Evolutionary conservation across 1,140 invertebrate genomes (phyloP).

Genomic region (Paracyclopina nana): DNA sequence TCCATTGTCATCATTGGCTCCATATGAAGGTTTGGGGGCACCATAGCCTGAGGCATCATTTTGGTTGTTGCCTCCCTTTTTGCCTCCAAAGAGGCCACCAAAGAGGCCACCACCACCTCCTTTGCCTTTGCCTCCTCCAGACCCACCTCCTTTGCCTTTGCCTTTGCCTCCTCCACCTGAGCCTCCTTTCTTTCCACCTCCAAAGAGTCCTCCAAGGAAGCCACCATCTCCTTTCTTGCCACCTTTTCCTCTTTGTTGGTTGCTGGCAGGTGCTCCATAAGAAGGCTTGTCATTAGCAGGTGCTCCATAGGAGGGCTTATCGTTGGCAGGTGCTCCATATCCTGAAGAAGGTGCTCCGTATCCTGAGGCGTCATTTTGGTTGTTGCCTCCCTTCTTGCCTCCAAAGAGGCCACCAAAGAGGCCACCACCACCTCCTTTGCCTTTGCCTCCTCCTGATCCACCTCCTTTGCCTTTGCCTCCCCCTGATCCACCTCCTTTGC

Average conservation of each 20-base stretch:
- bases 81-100: no score
- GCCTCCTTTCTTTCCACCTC: not conserved
- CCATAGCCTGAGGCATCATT: constrained; percentile 1
- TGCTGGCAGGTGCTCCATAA: not conserved
- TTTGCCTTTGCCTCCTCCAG: not conserved
- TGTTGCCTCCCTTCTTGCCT: no score
- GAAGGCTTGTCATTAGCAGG: no score
- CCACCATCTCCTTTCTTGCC: no score
- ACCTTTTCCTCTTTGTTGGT: no score
- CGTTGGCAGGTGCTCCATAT: not conserved
- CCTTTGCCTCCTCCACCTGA: not conserved
- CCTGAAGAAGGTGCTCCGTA: not conserved
- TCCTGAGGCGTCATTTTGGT: no score
- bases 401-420: no score
- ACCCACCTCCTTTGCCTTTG: constrained; percentile 2
- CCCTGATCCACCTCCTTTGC: no score
- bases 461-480: constrained; percentile 6
- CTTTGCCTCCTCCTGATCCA: not conserved
- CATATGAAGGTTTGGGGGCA: not conserved
- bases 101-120: not conserved
- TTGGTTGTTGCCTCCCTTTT: no score
- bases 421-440: not conserved
- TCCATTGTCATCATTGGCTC: not conserved
- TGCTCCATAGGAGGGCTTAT: not conserved
- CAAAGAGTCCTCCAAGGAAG: no score